phyloP scores from a whole-genome alignment of 2,797 vertebrate genomes.

The Schizopygopsis pylzovi region DNA sequence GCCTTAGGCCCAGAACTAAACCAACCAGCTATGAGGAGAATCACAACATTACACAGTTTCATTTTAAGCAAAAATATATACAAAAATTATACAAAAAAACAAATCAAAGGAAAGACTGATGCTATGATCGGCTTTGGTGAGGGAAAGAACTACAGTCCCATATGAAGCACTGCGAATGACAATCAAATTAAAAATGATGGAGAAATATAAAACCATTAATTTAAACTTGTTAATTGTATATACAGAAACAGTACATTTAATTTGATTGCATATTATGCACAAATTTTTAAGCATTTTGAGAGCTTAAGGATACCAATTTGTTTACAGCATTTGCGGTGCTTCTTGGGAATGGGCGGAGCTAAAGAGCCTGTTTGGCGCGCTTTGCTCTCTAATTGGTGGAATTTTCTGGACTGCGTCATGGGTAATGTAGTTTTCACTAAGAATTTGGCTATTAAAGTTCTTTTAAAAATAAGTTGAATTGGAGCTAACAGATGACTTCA shows the following conservation, averaged over 20 bases:
- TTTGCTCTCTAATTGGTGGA: neutral
- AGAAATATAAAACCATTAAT: neutral
- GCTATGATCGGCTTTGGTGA: too few relatives aligned
- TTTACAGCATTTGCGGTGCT: neutral
- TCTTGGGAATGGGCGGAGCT: neutral
- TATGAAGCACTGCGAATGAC: too few relatives aligned
- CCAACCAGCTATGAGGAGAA: neutral
- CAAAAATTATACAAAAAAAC: too few relatives aligned
- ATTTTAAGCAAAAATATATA: neutral
- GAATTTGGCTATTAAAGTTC: neutral
- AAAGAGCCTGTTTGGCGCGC: neutral
- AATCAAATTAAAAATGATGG: too few relatives aligned
- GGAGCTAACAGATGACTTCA: neutral
- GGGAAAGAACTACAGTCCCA: too few relatives aligned
- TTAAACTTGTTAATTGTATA: neutral
- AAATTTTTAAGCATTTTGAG: neutral
- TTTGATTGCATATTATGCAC: neutral
- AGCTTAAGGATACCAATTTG: neutral
- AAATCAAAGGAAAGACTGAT: too few relatives aligned
- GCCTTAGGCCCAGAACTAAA: neutral
- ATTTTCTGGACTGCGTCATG: neutral
- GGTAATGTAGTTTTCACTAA: neutral
- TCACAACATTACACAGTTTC: neutral
- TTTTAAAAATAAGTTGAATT: neutral
- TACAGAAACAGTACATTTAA: neutral